A percentile compares a stretch with the other conserved stretches of the same genome.
phyloP scores from a whole-genome alignment of 2,113 vertebrate species.

The Anhinga anhinga region DNA sequence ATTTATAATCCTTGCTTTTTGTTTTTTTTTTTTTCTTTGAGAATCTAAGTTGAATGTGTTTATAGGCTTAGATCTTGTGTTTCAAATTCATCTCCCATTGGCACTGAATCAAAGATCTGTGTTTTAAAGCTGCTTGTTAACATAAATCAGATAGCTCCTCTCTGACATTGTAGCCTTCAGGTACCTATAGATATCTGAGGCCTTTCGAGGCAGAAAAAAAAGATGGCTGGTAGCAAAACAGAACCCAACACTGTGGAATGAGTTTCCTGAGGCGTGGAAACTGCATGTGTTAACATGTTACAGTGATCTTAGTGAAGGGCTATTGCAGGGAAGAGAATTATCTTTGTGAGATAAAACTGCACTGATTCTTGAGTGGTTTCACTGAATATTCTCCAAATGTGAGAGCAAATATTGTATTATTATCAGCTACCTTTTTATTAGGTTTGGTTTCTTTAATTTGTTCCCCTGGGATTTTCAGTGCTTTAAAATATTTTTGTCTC shows the following conservation, averaged over 20 bases:
- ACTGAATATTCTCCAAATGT: not conserved
- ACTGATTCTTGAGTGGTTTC: not conserved
- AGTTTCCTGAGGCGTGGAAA: not conserved
- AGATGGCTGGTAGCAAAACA: not conserved
- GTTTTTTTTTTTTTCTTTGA: not conserved
- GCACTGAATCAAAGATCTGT: not conserved
- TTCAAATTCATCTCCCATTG: not conserved
- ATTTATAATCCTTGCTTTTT: not conserved
- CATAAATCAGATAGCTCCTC: not conserved
- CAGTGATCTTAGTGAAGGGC: not conserved
- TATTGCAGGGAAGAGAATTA: not conserved
- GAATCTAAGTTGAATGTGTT: not conserved
- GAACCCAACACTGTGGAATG: not conserved
- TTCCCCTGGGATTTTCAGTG: not conserved
- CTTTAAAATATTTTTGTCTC: not conserved
- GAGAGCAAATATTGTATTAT: not conserved
- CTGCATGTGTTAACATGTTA: not conserved
- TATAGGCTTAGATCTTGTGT: not conserved
- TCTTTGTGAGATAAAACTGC: not conserved
- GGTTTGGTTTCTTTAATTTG: not conserved
- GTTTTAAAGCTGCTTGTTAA: not conserved
- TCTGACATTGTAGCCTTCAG: not conserved
- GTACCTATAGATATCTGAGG: not conserved
- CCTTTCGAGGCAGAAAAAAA: not conserved
- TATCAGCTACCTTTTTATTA: not conserved